A percentile compares a stretch with the other conserved stretches of the same genome.
phyloP scores from a whole-genome alignment of 2,113 vertebrate species.

The Syngnathus typhle region DNA sequence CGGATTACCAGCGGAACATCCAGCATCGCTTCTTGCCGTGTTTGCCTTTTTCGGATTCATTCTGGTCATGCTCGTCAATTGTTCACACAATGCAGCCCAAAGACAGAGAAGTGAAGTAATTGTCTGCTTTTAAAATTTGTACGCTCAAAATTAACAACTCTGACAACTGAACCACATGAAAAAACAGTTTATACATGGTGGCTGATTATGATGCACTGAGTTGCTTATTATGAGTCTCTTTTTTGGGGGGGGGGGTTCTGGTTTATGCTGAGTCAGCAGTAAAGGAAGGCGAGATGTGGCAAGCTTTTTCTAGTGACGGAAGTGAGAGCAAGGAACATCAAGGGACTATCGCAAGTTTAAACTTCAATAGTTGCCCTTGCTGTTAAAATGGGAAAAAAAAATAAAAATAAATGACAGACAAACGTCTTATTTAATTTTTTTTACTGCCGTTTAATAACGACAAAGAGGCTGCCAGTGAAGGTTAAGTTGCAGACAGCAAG shows the following conservation, averaged over 20 bases:
- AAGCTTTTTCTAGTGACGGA: slow-evolving; percentile 7
- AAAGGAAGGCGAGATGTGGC: slow-evolving; percentile 37
- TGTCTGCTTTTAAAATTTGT: slow-evolving; percentile 31
- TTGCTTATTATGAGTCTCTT: slow-evolving; percentile 21
- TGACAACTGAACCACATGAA: slow-evolving; percentile 83
- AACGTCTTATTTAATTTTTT: slow-evolving; percentile 42
- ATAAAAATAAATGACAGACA: slow-evolving; percentile 14
- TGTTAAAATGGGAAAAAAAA: slow-evolving; percentile 5
- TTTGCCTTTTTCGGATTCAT: slow-evolving; percentile 58
- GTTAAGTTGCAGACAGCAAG: slow-evolving; percentile 46
- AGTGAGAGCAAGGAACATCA: slow-evolving; percentile 26
- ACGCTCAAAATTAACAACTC: slow-evolving; percentile 57
- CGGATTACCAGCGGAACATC: slow-evolving; percentile 66
- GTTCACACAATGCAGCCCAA: slow-evolving; percentile 75
- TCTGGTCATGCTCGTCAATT: slow-evolving; percentile 63
- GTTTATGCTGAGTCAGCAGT: slow-evolving; percentile 27
- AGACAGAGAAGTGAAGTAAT: slow-evolving; percentile 80
- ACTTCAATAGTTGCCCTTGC: slow-evolving; percentile 45
- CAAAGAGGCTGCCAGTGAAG: neutral
- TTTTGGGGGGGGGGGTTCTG: neutral
- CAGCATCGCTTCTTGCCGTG: slow-evolving; percentile 57
- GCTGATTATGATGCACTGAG: slow-evolving; percentile 33
- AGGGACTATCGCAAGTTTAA: slow-evolving; percentile 30
- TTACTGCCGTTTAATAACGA: slow-evolving; percentile 24
- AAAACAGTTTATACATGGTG: slow-evolving; percentile 71